Evolutionary conservation across 1,140 invertebrate species (phyloP), one percentile per base, ranked within the genome.

Genomic region (Bicyclus anynana): DNA sequence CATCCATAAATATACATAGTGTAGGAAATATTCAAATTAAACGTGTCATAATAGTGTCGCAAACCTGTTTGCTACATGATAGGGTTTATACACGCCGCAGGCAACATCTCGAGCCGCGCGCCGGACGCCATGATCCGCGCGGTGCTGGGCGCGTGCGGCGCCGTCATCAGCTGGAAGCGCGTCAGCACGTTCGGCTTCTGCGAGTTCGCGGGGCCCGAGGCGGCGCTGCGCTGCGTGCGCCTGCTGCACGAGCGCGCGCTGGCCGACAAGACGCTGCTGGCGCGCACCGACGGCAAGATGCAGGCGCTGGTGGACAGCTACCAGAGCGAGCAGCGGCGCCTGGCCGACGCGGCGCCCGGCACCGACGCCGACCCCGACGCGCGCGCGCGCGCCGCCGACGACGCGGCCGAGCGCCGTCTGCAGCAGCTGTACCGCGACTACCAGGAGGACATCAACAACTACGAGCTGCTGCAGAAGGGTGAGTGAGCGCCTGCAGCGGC

Each of bases 151-250:
- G 93, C 95, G 14, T 97, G 98, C 91, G 98, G 98, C 1, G 94
- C 95, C 64, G 97, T 99, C 17, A 89, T 97, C 1, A 97, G 95
- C 68, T 99, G 98, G 98, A 99, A 99, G 86, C 91, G 98, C 66
- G 97, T 99, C 6, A 97, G 98, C 84, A 97, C 96, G 7, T 99
- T 99, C 91, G 98, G 98, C 17, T 99, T 99, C 90, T 99, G 98
- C 90, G 98, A 99, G 90, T 91, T 72, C 94, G 91, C 95, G 92
- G 95, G 96, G 54, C 97, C 98, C 14, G 97, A 99, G 90, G 96
- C 97, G 1, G 98, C 97, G 18, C 90, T 99, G 51, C 91, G 98
- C 67, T 97, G 98, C 67, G 97, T 99, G 53, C 90, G 98, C 50
- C 89, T 99, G 53, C 90, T 99, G 6, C 97, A 99, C 89, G 97